Evolutionary conservation across 1,140 invertebrate species (phyloP), one percentile per base, ranked within the genome.

Genomic region (Conus ventricosus): DNA sequence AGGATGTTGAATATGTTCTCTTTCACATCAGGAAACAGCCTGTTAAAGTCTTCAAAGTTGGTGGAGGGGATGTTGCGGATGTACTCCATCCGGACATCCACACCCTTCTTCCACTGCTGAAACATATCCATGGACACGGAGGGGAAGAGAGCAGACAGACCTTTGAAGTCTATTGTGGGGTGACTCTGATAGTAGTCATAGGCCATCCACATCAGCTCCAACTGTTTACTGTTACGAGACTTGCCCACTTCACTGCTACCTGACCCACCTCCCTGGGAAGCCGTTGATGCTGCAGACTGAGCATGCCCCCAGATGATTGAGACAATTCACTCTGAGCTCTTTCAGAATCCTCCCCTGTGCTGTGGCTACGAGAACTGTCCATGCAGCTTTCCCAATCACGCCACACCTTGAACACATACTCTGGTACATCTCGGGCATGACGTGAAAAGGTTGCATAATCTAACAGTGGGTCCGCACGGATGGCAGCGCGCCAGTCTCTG

Each of bases 391-490:
- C 85, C 71, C 71, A 87, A 5, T 75, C 85, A 23, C 67, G 84
- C 90, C 88, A 90, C 10, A 83, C 81, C 10, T 80, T 20, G 78
- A 90, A 90, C 53, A 89, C 80, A 51, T 85, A 83, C 25, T 89
- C 87, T 13, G 83, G 78, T 13, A 90, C 80, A 25, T 89, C 88
- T 6, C 89, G 88, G 57, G 78, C 71, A 10, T 39, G 78, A n/a
- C 51, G 54, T 3, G 84, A 89, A 84, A 90, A 90, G 8, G 76
- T 84, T 27, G 82, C 57, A 78, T 83, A 90, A 57, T 90, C 88
- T 27, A 90, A 67, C 39, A 54, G 57, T 15, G 90, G 90, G 63
- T 88, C 89, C 4, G 86, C 87, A 4, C 78, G 75, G 60, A 90
- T 89, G 23, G 84, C 53, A 0, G 83, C 54, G 6, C 89, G 83